Evolutionary conservation across 2,797 vertebrate genomes (phyloP).

Genomic region (Gymnopithys bicolor): DNA sequence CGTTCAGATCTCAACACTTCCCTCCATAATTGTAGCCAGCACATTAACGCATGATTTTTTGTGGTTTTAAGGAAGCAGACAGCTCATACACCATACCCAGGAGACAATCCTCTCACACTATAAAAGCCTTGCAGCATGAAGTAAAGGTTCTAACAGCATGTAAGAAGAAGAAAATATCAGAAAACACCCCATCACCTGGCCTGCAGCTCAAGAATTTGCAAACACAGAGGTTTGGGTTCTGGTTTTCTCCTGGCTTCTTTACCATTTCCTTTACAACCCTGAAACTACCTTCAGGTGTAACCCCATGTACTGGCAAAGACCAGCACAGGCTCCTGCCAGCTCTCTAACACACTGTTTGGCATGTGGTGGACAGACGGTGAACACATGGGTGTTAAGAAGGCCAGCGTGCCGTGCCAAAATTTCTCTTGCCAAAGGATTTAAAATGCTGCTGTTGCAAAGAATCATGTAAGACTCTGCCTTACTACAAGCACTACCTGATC

Average conservation of each 20-base stretch:
- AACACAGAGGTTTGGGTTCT: background rate
- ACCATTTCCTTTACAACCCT: background rate
- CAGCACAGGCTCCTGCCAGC: background rate
- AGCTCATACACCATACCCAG: background rate
- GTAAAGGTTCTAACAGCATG: background rate
- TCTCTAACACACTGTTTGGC: background rate
- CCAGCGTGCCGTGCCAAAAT: background rate
- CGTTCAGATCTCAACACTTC: background rate
- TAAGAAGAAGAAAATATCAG: background rate
- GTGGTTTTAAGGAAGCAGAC: conserved; percentile 2
- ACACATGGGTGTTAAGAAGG: background rate
- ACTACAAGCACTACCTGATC: background rate
- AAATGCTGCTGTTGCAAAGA: background rate
- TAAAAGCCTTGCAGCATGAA: conserved; percentile 8
- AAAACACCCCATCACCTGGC: background rate
- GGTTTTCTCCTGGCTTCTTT: background rate
- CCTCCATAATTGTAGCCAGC: conserved; percentile 13
- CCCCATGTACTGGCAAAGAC: background rate
- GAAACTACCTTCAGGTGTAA: background rate
- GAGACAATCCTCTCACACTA: background rate
- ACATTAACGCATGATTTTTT: conserved; percentile 18
- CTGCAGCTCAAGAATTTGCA: background rate
- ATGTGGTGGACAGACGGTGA: conserved; percentile 29
- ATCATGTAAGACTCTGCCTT: background rate
- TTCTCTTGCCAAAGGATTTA: background rate